phyloP scores from a whole-genome alignment of 2,113 vertebrate species.

The Megaceryle maxima region DNA sequence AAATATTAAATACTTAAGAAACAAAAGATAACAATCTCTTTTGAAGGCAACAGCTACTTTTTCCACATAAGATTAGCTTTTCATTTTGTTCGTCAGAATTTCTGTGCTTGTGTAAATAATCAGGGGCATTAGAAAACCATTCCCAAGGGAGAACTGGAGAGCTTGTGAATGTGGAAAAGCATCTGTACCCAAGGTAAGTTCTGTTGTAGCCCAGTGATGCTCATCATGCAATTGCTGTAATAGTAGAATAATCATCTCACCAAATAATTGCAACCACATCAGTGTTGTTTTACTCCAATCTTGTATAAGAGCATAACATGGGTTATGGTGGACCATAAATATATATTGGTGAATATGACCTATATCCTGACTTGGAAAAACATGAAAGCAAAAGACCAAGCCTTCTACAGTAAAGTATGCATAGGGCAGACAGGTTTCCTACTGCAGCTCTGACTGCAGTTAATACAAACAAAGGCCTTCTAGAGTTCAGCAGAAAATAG shows the following conservation, averaged over 20 bases:
- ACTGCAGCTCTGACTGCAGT: rapidly evolving
- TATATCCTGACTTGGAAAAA: neutral
- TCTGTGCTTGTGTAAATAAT: neutral
- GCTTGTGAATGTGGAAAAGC: neutral
- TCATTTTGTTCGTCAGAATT: neutral
- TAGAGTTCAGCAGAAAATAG: neutral
- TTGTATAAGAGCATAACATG: neutral
- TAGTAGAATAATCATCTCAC: neutral
- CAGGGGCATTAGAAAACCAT: neutral
- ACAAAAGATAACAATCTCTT: neutral
- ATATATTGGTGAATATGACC: neutral
- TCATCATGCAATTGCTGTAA: neutral
- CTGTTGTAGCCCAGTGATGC: neutral
- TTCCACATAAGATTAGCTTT: neutral
- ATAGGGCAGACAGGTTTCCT: neutral
- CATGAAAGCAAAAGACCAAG: neutral
- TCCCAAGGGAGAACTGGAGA: neutral
- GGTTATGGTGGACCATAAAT: neutral
- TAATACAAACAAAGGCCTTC: neutral
- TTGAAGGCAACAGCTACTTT: neutral
- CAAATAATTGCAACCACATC: neutral
- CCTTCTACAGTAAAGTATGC: neutral
- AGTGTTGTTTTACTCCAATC: neutral
- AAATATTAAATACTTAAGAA: neutral
- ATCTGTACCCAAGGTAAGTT: neutral